Evolutionary conservation across 2,888 invertebrate species (phyloP), one percentile per base, ranked within the genome.

Genomic region (Amiota minor): DNA sequence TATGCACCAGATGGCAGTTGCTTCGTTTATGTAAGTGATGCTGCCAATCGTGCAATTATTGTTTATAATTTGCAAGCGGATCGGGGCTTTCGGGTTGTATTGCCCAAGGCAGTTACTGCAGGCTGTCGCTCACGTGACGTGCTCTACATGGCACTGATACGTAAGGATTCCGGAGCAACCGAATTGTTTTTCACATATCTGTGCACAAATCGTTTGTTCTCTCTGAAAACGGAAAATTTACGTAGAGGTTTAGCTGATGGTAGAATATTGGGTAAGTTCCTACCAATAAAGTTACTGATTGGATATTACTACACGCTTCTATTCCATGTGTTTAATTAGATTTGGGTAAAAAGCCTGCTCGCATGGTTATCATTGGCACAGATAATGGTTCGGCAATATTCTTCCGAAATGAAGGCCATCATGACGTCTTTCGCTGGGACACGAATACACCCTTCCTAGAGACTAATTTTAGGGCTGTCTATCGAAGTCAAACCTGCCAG

Each of bases 11-110:
- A 92, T 73, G 93, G 92, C 6, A 91, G 91, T 64, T 91, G 92
- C 45, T 94, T 91, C 83, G 90, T 93, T 78, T 89, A 94, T 83
- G 90, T 94, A 18, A 93, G 93, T 56, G 95, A 95, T 86, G 94
- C 95, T 0, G 92, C 93, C 0, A 92, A 92, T 56, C 91, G 94
- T 10, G 91, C 93, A 14, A 92, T 94, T 68, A 90, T 94, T 10
- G 94, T 95, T 0, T 93, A 93, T 82, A 93, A 95, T 83, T 91
- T 93, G 3, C 90, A 92, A 11, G 91, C 91, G 2, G 91, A 91
- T 75, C 91, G 91, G 10, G 93, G 93, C 9, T 94, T 93, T 89
- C 90, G 94, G 4, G 92, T 94, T 0, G 90, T 93, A 1, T 87
- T 93, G 45, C 93, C 93, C 0, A 91, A 91, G 80, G 91, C 91